Evolutionary conservation across 53 echinoderm and acorn worm genomes (phyloP), one percentile per base, ranked within the genome.

Genomic region (Temnopleurus reevesii): DNA sequence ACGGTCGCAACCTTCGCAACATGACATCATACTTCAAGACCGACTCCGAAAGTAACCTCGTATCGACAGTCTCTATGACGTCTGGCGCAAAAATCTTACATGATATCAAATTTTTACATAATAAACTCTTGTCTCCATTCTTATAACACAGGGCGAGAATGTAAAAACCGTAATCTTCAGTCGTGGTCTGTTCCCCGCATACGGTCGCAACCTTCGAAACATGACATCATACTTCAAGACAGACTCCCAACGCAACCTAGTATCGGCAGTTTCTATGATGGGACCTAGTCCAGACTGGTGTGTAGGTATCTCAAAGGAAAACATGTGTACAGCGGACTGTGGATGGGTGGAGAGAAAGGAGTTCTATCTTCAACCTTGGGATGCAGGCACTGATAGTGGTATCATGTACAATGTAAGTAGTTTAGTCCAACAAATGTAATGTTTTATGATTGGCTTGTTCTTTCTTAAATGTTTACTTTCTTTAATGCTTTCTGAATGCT

Each of bases 261-360:
- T 99, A 17, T 99, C 99, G 0, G 91, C 88, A 55, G 84, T 99
- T 49, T 91, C 99, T 43, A 99, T 99, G 99, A 93, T 99, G n/a
- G 99, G 99, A 15, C 99, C 96, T 7, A 96, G 96, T 53, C 96
- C 96, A 34, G 96, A 96, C 83, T 99, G 99, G 99, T 93, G 93
- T 24, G 92, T 94, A 1, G 96, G 99, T 4, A 92, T 99, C 90
- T 92, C 93, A 18, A 85, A 90, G 36, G 87, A 88, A 28, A 92
- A 99, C 90, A 85, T 99, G 46, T 99, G 99, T 86, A 99, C 95
- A 1, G 91, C 61, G 18, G 95, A 99, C 38, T 99, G 99, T 53
- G 90, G 90, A 6, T 99, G 99, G 99, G 76, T 93, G 17, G 92
- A 92, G 76, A 41, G 47, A 21, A 91, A 86, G 55, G 96, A 93